Conservation (phyloP, 1,140 invertebrate genomes). For the Rhopalosiphum padi region DNA sequence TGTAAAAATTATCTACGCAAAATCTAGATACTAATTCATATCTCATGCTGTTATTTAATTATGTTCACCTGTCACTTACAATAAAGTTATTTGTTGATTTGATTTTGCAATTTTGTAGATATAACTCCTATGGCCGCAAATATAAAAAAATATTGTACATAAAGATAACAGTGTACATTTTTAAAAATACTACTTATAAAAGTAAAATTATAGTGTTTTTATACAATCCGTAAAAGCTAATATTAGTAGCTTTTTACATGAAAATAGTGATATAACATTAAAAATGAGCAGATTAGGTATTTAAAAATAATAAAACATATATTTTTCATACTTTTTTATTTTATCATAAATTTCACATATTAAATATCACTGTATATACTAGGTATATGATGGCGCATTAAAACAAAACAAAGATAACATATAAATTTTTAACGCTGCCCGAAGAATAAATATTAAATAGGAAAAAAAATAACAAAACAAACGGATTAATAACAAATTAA, state of each 20-base stretch:
- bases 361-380: conserved; percentile 33
- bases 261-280: not conserved
- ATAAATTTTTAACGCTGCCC: conserved; percentile 29
- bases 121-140: conserved; percentile 45
- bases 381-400: not conserved
- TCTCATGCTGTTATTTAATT: conserved; percentile 39
- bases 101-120: conserved; percentile 35
- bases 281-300: not conserved
- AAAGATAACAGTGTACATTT: not conserved
- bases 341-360: conserved; percentile 27
- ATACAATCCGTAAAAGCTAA: not conserved
- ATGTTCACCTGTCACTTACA: conserved; percentile 39
- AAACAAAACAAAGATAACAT: conserved; percentile 17
- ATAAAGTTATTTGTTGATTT: conserved; percentile 35
- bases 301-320: not conserved
- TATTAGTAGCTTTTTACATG: not conserved
- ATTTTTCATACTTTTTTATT: conserved; percentile 27
- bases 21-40: conserved; percentile 21
- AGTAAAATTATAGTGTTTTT: not conserved
- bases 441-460: not conserved
- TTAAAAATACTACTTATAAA: not conserved
- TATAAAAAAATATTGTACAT: conserved; percentile 32
- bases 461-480: conserved; percentile 21
- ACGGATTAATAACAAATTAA: conserved; percentile 36
- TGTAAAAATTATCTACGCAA: conserved; percentile 10